Evolutionary conservation across 1,140 invertebrate species (phyloP).

Genomic region (Elysia chlorotica): DNA sequence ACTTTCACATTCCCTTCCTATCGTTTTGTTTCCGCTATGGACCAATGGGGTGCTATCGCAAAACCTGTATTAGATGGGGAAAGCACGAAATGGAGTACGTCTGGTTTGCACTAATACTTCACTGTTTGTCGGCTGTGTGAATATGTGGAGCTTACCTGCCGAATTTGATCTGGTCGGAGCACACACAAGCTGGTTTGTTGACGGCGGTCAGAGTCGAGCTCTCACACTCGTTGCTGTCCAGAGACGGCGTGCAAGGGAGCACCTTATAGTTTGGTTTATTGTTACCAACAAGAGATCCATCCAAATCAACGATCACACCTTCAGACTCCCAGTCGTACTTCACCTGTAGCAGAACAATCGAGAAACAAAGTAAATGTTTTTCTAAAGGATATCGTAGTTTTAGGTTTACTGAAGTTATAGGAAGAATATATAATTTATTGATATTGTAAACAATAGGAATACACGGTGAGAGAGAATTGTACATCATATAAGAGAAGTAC

Average conservation of each 20-base stretch:
- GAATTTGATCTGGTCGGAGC: constrained; percentile 35
- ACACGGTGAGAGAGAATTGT: too few relatives aligned
- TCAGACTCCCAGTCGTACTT: constrained; percentile 42
- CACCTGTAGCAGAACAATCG: too few relatives aligned
- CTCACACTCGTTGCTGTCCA: constrained; percentile 31
- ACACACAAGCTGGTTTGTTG: constrained; percentile 30
- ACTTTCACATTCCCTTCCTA: too few relatives aligned
- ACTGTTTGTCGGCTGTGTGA: too few relatives aligned
- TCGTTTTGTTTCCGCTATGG: too few relatives aligned
- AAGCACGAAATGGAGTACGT: too few relatives aligned
- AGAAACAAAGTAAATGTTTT: too few relatives aligned
- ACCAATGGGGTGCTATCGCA: too few relatives aligned
- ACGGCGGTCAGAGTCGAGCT: constrained; percentile 7
- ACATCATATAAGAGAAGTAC: too few relatives aligned
- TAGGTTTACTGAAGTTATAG: not conserved
- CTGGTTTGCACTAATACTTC: too few relatives aligned
- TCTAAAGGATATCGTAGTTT: not conserved
- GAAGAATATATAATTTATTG: not conserved
- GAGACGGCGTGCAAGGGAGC: constrained; percentile 26
- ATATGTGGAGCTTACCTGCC: constrained; percentile 40
- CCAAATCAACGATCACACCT: constrained; percentile 37
- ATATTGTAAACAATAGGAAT: not conserved
- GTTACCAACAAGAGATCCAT: constrained; percentile 41
- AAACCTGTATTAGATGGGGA: too few relatives aligned
- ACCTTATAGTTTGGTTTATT: constrained; percentile 24